Conservation (phyloP, 2,113 vertebrate genomes). For the Platichthys stellatus region DNA sequence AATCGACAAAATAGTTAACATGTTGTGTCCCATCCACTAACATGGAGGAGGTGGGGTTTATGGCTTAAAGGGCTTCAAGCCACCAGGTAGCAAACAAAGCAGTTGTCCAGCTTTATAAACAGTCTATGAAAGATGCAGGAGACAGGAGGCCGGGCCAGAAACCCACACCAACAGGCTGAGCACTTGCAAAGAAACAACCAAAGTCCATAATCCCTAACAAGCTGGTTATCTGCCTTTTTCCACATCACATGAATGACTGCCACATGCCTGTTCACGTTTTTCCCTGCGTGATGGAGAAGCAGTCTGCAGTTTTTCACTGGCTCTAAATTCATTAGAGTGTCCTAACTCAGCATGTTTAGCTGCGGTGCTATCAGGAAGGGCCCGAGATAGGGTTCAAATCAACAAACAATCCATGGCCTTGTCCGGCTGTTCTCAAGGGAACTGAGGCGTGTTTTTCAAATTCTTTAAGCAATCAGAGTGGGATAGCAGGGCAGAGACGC, state of each 20-base stretch:
- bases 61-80: too few relatives aligned
- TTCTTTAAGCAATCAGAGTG: constrained; percentile 54
- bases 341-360: constrained; percentile 44
- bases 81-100: too few relatives aligned
- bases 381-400: constrained; percentile 54
- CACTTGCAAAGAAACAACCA: background rate
- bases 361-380: constrained; percentile 30
- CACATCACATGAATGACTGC: constrained; percentile 36
- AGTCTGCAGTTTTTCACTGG: constrained; percentile 1
- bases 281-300: constrained; percentile 10
- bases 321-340: constrained; percentile 14
- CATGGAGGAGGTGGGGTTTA: too few relatives aligned
- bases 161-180: background rate
- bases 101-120: too few relatives aligned
- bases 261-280: constrained; percentile 28
- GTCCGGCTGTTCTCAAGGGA: constrained; percentile 58
- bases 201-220: background rate
- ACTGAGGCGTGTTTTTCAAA: constrained; percentile 57
- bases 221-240: constrained; percentile 33
- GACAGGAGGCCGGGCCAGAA: too few relatives aligned
- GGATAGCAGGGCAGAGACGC: constrained; percentile 21
- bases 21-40: too few relatives aligned
- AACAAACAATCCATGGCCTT: constrained; percentile 65
- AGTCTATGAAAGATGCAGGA: too few relatives aligned
- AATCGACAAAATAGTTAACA: too few relatives aligned